Conservation (phyloP, 2,888 invertebrate genomes). For the Pherbina coryleti region DNA sequence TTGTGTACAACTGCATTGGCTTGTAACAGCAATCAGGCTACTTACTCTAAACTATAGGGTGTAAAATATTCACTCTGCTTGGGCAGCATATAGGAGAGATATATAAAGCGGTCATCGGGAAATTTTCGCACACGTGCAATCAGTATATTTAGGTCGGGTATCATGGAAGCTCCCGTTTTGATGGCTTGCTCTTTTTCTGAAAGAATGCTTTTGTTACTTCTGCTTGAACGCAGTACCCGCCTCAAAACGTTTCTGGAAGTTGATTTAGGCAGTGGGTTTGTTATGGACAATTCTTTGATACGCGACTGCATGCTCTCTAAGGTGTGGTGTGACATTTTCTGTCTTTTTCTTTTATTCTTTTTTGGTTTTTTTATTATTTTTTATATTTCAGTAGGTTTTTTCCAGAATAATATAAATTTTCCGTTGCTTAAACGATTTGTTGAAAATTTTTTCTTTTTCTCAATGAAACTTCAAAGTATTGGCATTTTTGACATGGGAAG, state of each 20-base stretch:
- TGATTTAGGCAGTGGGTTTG: slow-evolving; percentile 30
- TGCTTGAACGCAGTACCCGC: not conserved
- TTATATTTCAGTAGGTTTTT: not conserved
- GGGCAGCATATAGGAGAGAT: slow-evolving; percentile 82
- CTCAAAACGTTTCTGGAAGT: not conserved
- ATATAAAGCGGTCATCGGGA: slow-evolving; percentile 77
- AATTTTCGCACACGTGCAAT: slow-evolving; percentile 71
- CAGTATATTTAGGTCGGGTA: slow-evolving; percentile 62
- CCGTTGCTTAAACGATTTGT: not conserved
- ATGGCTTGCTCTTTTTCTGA: not conserved
- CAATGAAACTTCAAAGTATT: no score
- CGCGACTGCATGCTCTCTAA: slow-evolving; percentile 41
- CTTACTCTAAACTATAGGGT: slow-evolving; percentile 81
- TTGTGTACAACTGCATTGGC: not conserved
- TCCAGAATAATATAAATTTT: not conserved
- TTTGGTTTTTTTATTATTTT: not conserved
- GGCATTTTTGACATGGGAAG: no score
- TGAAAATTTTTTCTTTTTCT: no score
- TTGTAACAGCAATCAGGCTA: slow-evolving; percentile 35
- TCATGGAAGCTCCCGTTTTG: slow-evolving; percentile 61
- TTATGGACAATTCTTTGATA: slow-evolving; percentile 43
- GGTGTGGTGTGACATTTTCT: slow-evolving; percentile 20
- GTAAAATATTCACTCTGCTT: slow-evolving; percentile 80
- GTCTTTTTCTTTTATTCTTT: not conserved
- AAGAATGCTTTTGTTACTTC: not conserved